Percentiles rank a stretch among this genome's conserved stretches.
phyloP scores from a whole-genome alignment of 2,888 invertebrate genomes.

The Frankliniella intonsa region DNA sequence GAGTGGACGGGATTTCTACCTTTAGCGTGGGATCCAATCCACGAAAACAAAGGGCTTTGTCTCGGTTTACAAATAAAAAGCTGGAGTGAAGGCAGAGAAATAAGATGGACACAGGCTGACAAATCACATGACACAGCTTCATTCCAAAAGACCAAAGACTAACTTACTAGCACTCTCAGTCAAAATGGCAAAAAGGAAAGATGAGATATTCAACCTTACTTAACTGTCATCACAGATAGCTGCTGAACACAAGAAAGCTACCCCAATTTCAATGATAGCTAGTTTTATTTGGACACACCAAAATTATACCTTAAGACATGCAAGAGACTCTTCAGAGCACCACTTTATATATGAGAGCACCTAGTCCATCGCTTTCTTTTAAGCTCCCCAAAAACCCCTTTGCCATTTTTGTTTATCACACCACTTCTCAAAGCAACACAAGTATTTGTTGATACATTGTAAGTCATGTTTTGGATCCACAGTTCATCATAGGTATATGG shows the following conservation, averaged over 20 bases:
- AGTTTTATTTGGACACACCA: background rate
- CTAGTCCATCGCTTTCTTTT: background rate
- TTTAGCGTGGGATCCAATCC: conserved; percentile 6
- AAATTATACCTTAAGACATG: background rate
- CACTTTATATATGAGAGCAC: background rate
- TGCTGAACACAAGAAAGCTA: background rate
- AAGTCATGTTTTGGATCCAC: background rate
- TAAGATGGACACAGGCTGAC: background rate
- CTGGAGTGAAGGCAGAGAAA: conserved; percentile 1
- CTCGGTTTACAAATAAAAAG: background rate
- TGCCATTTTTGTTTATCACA: background rate
- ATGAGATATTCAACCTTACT: background rate
- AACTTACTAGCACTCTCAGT: conserved; percentile 6
- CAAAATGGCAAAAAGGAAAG: conserved; percentile 24
- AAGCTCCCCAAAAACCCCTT: background rate
- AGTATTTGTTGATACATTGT: background rate
- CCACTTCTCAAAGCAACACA: background rate
- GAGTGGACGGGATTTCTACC: background rate
- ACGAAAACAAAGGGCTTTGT: background rate
- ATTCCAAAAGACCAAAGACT: background rate
- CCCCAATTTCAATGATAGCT: background rate
- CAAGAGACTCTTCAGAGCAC: background rate
- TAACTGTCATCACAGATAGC: conserved; percentile 4
- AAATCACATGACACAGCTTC: conserved; percentile 18
- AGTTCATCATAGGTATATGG: background rate